Evolutionary conservation across 1,140 invertebrate genomes (phyloP).

Genomic region (Aphelinus atriplicis): DNA sequence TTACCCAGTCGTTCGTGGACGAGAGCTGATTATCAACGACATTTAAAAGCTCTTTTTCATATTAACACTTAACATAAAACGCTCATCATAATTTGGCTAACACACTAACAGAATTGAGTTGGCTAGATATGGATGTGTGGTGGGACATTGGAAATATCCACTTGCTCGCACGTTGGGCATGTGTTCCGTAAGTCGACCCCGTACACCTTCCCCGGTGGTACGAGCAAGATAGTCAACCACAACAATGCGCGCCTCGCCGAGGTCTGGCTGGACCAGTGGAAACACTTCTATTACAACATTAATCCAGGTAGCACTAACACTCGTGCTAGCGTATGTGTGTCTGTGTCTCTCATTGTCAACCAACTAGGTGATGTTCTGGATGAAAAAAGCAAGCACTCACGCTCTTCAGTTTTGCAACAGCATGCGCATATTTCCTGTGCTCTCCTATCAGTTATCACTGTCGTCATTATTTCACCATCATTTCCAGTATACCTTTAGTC

Average conservation of each 20-base stretch:
- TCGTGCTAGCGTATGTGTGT: conserved; percentile 9
- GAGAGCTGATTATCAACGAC: neutral
- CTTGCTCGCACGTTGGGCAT: conserved; percentile 93
- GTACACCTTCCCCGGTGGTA: conserved; percentile 98
- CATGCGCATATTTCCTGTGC: neutral
- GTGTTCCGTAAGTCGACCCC: conserved; percentile 99
- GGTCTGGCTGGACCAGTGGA: conserved; percentile 98
- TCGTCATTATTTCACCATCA: too few species aligned
- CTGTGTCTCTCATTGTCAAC: neutral
- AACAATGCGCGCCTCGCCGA: conserved; percentile 96
- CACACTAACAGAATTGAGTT: conserved; percentile 56
- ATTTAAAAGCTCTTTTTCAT: neutral
- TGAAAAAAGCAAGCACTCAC: neutral
- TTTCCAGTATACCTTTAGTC: too few species aligned
- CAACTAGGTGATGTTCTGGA: too few species aligned
- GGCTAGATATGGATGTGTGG: conserved; percentile 97
- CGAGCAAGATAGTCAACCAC: conserved; percentile 97
- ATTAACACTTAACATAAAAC: conserved; percentile 24
- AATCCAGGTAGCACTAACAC: conserved; percentile 81
- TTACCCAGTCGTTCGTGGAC: conserved; percentile 1
- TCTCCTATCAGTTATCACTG: too few species aligned
- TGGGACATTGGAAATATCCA: conserved; percentile 88
- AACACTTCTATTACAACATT: conserved; percentile 98
- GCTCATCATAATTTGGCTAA: conserved; percentile 22
- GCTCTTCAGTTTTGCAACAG: neutral